Base-by-base conservation (phyloP, 2,113 vertebrate species). In the Misgurnus mizolepis region DNA sequence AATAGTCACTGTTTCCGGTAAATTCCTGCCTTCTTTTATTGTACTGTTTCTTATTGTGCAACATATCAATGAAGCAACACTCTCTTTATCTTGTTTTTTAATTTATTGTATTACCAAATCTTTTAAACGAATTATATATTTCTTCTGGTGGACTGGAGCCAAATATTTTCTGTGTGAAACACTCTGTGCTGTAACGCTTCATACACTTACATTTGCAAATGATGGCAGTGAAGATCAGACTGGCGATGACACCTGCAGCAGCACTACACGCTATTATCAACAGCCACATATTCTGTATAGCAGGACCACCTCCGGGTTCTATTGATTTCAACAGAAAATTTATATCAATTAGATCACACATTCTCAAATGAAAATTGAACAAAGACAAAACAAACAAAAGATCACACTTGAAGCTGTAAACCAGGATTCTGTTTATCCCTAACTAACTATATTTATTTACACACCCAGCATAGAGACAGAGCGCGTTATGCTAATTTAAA, bases 161-260 rank as follows among this genome's bases (percentile, higher is more conserved):
- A 18, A 2, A 45, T 8, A 8, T 18, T 5, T 45, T 47, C 17
- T 5, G 15, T 7, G 14, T 68, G 7, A 10, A 15, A 3, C 39
- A 58, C 17, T 74, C 10, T 5, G 41, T 15, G 56, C 9, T 62
- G 6, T 18, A 8, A 14, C 18, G 0, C 12, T 12, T 12, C 12
- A 12, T 53, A 58, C 10, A 76, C 76, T 85, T 18, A 85, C 80
- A 61, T 85, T 76, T 85, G 56, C n/a, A 67, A 17, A 53, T 0
- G 4, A 15, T 64, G n/a, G 64, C 10, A 43, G 1, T 6, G 22
- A 76, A 18, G n/a, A 78, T n/a, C 58, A 80, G 12, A 5, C 80
- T 17, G 56, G 78, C 6, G 76, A 81, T 14, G n/a, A 79, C 22
- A 0, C 47, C 70, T 40, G 50, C 18, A 27, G 60, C 64, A 27